Percentiles rank a stretch among this genome's conserved stretches.
These are phyloP conservation scores for Palythoa grandiflora DNA, from an alignment of 92 coral and sea anemone species.

Conservation along the genomic window DNA sequence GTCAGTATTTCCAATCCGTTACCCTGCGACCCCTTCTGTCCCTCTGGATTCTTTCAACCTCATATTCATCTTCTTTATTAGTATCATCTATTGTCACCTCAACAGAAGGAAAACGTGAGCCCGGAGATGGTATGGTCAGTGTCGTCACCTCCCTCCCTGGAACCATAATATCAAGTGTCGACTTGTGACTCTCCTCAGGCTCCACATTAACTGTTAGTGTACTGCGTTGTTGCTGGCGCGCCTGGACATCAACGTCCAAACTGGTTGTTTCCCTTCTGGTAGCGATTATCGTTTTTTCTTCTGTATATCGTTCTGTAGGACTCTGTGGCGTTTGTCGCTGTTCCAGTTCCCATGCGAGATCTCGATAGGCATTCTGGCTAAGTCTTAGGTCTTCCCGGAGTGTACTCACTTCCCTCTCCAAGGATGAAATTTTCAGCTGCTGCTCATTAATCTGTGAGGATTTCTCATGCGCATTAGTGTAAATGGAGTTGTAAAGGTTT, in stretches of 20 bases:
- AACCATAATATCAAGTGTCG: conserved; percentile 73
- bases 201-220: conserved; percentile 76
- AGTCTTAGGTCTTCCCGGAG: conserved; percentile 72
- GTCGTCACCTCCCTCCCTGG: conserved; percentile 57
- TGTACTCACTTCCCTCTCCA: conserved; percentile 75
- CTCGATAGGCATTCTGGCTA: conserved; percentile 85
- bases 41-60: conserved; percentile 69
- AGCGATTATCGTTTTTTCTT: conserved; percentile 17
- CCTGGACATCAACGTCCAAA: conserved; percentile 72
- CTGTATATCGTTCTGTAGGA: neutral
- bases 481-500: conserved; percentile 57
- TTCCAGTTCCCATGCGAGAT: conserved; percentile 66
- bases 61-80: conserved; percentile 77
- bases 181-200: conserved; percentile 58
- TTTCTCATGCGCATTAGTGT: conserved; percentile 67
- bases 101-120: conserved; percentile 74
- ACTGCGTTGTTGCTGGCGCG: conserved; percentile 71
- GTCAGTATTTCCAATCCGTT: conserved; percentile 80
- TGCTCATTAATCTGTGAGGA: conserved; percentile 67
- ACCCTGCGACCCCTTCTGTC: conserved; percentile 66
- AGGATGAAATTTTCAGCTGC: conserved; percentile 60
- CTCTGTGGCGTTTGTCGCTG: conserved; percentile 9
- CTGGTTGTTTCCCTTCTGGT: conserved; percentile 69
- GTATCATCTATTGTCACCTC: conserved; percentile 79
- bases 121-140: conserved; percentile 56